Base-by-base conservation (phyloP, 2,888 invertebrate species). In the Ariolimax columbianus region DNA sequence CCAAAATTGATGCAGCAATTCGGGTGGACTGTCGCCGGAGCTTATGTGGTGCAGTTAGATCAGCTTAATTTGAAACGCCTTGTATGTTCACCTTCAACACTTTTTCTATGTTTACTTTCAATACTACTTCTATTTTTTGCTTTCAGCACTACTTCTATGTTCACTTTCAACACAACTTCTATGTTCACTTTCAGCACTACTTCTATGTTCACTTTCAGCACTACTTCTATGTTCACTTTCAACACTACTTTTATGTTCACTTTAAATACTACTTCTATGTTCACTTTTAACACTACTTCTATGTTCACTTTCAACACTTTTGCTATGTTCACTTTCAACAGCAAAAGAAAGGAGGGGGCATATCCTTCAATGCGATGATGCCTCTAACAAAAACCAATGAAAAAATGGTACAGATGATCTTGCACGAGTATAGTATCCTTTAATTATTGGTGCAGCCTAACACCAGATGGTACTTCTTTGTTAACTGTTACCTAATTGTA, bases 281-380 rank as follows among this genome's bases (percentile, higher is more conserved):
- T n/a, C 2, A 33, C 51, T 43, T n/a, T 36, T 78, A 19, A 14
- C 59, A 78, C 19, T n/a, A 36, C n/a, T n/a, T 78, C 33, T n/a
- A 59, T 36, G 36, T 78, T 66, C 17, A 30, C n/a, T 82, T 82
- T 77, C 89, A 89, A 75, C 94, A 97, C 19, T n/a, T 26, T 38
- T n/a, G 59, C 33, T n/a, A 59, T 36, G 36, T 78, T 66, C 17
- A 30, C n/a, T 82, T 82, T 77, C 89, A 89, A 75, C 94, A 97
- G 97, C 95, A 96, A 77, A 98, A 99, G 94, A 99, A 99, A 95
- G 98, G 98, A 36, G 99, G 98, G 68, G 99, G 99, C 6, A 95
- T 99, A 36, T 98, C 98, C 6, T 99, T 99, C 94, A 99, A 98
- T 94, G 97, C 99, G 0, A 99, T 98, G 0, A 97, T 98, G 92